Conservation (phyloP, 2,888 invertebrate genomes). For the Drosophila prolongata region DNA sequence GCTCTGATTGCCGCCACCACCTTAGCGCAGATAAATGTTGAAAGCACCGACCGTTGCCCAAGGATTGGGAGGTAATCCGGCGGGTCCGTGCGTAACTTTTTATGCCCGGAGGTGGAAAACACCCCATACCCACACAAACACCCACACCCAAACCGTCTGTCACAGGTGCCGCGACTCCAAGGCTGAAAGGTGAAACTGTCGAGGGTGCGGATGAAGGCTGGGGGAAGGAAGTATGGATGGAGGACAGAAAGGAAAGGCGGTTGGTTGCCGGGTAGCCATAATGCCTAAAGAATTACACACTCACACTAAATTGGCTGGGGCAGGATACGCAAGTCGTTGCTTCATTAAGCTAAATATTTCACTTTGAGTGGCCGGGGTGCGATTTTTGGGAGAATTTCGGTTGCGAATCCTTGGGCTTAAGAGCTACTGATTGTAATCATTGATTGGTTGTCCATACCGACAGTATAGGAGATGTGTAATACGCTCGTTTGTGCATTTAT, state of each 20-base stretch:
- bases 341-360: slow-evolving; percentile 81
- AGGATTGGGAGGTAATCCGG: slow-evolving; percentile 43
- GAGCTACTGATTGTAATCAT: slow-evolving; percentile 35
- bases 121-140: not conserved
- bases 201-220: slow-evolving; percentile 3
- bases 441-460: slow-evolving; percentile 34
- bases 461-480: not conserved
- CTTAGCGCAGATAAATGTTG: slow-evolving; percentile 67
- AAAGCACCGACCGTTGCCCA: slow-evolving; percentile 51
- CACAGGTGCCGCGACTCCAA: slow-evolving; percentile 61
- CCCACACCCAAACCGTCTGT: slow-evolving; percentile 29
- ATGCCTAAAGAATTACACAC: slow-evolving; percentile 84
- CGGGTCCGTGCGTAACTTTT: slow-evolving; percentile 70
- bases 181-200: slow-evolving; percentile 36
- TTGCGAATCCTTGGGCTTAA: slow-evolving; percentile 10
- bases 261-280: slow-evolving; percentile 54
- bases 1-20: slow-evolving; percentile 68
- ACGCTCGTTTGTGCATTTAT: not conserved
- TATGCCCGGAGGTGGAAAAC: slow-evolving; percentile 43
- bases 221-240: not conserved
- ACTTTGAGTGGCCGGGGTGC: slow-evolving; percentile 45
- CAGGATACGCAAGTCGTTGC: slow-evolving; percentile 82
- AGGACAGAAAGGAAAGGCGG: slow-evolving; percentile 2
- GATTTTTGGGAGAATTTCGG: slow-evolving; percentile 2
- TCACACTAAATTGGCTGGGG: slow-evolving; percentile 83